Base-by-base conservation (phyloP, 2,797 vertebrate genomes). In the Mus caroli region DNA sequence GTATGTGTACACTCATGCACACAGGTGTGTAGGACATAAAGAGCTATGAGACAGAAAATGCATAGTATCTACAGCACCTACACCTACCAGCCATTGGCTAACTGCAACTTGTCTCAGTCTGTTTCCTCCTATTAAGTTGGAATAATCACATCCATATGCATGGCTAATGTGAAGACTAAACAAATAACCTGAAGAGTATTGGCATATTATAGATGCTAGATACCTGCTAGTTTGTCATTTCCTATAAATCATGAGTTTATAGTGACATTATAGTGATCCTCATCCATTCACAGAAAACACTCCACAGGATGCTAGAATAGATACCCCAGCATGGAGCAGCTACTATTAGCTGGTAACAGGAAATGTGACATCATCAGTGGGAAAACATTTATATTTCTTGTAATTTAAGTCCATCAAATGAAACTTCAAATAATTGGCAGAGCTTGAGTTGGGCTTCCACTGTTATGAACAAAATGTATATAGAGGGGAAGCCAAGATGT, bases 81-180 rank as follows among this genome's bases (percentile, higher is more conserved):
- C 2, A 15, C 4, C 5, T n/a, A 62, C 14, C 3, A 88, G 6
- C 28, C 17, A 52, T 77, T 73, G 76, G 64, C 50, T 83, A 75
- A n/a, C 31, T 92, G 24, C 88, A 91, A 84, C 3, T 56, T 96
- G 60, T 37, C 13, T 86, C 24, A 83, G 62, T 67, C 28, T 92
- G 34, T 67, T n/a, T 37, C 85, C 3, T 78, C 19, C 40, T 94
- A 26, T 75, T 79, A 50, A 56, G 60, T 84, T 19, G 19, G 3
- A 83, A 82, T 73, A n/a, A n/a, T 62, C 64, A 76, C 54, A 54
- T 11, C 71, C 60, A 40, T 3, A 75, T 77, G 0, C 40, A 50
- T n/a, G 37, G 64, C 17, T 92, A 28, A 60, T 37, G 0, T 92
- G 10, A 50, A 73, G 2, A 60, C 20, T 92, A 80, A 76, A 79